These are phyloP conservation scores for Standfussiana lucernea DNA, from an alignment of 2,888 invertebrate species.

Conservation along the genomic window DNA sequence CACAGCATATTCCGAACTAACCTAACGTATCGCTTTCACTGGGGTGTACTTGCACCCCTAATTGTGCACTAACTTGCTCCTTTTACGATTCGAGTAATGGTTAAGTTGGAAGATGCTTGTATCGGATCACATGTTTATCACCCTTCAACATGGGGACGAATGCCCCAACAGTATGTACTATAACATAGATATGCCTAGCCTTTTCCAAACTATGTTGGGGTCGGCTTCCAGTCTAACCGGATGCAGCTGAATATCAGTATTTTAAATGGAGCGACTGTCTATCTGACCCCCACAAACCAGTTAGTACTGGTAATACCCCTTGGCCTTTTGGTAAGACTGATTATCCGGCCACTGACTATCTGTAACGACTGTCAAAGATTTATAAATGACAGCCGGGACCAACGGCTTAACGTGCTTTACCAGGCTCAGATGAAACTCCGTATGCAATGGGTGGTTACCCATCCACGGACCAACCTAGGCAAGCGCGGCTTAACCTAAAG, in stretches of 20 bases:
- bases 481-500: background rate
- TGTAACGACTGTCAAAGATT: background rate
- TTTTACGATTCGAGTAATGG: slow-evolving; percentile 58
- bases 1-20: background rate
- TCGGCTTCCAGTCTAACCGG: background rate
- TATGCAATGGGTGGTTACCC: background rate
- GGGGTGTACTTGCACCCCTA: background rate
- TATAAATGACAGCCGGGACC: background rate
- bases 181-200: background rate
- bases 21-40: slow-evolving; percentile 20
- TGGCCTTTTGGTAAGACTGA: background rate
- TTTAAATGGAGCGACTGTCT: background rate
- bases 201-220: background rate
- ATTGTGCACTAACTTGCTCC: slow-evolving; percentile 42
- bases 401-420: background rate
- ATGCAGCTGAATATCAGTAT: background rate
- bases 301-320: background rate
- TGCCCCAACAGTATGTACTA: background rate
- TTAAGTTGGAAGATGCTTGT: slow-evolving; percentile 48
- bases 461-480: background rate
- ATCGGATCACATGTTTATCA: slow-evolving; percentile 46
- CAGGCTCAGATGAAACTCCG: background rate
- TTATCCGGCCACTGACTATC: background rate
- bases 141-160: slow-evolving; percentile 14
- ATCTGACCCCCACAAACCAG: background rate